Evolutionary conservation across 2,888 invertebrate genomes (phyloP), one percentile per base, ranked within the genome.

Genomic region (Ctenicera cuprea): DNA sequence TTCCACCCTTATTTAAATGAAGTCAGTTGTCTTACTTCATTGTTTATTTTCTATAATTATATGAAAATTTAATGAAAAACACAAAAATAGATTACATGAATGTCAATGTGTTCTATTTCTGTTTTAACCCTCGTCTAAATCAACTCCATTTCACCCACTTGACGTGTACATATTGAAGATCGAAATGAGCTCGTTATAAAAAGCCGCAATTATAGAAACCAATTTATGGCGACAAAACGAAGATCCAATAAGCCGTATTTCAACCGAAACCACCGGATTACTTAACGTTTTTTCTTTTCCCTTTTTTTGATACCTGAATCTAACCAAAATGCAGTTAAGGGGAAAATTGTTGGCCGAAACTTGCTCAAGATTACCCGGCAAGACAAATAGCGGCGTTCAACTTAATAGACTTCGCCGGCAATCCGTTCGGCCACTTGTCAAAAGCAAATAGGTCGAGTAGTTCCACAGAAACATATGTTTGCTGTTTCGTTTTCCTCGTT

Each of bases 381-480:
- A 54, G 22, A 54, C 33, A 54, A 54, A 54, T 54, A 11, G 54
- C 54, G 12, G 30, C 30, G 26, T 54, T 54, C 22, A 54, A 14
- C 30, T 54, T 54, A 54, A 54, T 54, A 30, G 54, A 54, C 30
- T 54, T 54, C 54, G 14, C 30, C 54, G 54, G 14, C 54, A 54
- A 26, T 54, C 14, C 54, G 30, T 54, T 54, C 16, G 14, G 30
- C 30, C 54, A 54, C 54, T 54, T 54, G 54, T 54, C 54, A 54
- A 54, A 54, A 54, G 9, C 45, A 45, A 45, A 45, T 18, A 45
- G 45, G 18, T 4, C 45, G 14, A 45, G 16, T 18, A 45, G 16
- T 45, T 45, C 18, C 16, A 45, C 0, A 18, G 45, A 18, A 45
- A 16, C 45, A 45, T 9, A 16, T 45, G 45, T 45, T 45, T 18